Percentiles rank a stretch among this genome's conserved stretches.
Evolutionary conservation across 2,888 invertebrate genomes (phyloP).

Genomic region (Melikaiella ostensackeni): DNA sequence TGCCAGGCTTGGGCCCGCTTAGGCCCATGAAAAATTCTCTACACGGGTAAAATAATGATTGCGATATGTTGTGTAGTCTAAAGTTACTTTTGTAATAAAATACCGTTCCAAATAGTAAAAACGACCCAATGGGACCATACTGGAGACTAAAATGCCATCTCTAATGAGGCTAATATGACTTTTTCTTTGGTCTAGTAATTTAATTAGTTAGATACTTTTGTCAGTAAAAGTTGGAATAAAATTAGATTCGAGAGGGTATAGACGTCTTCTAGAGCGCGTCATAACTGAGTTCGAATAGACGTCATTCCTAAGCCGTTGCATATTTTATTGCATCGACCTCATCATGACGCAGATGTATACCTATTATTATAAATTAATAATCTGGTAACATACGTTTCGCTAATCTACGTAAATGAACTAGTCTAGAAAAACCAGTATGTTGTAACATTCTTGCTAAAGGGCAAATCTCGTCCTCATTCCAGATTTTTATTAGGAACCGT

Average conservation of each 20-base stretch:
- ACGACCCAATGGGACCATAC: too few relatives aligned
- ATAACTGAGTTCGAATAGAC: constrained; percentile 63
- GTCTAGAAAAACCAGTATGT: too few relatives aligned
- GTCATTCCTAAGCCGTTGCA: constrained; percentile 65
- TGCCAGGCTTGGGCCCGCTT: too few relatives aligned
- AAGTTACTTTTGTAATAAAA: too few relatives aligned
- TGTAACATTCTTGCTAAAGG: too few relatives aligned
- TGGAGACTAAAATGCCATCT: neutral
- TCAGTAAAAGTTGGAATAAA: neutral
- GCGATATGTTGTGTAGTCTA: too few relatives aligned
- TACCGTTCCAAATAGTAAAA: too few relatives aligned
- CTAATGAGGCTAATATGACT: neutral
- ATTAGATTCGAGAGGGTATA: neutral
- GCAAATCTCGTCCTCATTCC: too few relatives aligned
- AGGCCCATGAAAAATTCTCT: too few relatives aligned
- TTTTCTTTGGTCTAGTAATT: neutral
- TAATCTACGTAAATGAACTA: neutral
- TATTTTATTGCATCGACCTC: constrained; percentile 69
- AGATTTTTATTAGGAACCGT: too few relatives aligned
- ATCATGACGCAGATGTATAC: constrained; percentile 58
- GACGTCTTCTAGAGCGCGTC: constrained; percentile 42
- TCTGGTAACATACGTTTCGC: neutral
- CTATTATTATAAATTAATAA: neutral
- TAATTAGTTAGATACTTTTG: neutral
- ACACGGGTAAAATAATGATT: too few relatives aligned